Conservation (phyloP, 2,113 vertebrate species). For the Lichenostomus cassidix region DNA sequence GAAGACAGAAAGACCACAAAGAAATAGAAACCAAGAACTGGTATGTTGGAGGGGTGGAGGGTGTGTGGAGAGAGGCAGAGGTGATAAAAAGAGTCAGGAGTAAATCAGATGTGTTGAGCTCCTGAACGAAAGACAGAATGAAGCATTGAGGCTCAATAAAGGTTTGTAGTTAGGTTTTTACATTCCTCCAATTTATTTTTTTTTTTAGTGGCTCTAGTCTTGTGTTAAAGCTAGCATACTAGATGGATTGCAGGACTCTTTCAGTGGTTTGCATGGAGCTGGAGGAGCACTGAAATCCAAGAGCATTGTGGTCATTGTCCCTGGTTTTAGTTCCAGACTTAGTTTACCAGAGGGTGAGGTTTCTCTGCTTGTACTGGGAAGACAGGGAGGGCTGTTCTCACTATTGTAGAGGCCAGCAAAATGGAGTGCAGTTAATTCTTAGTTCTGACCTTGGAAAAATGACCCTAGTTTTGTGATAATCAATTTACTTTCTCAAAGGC, state of each 20-base stretch:
- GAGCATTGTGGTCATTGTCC: accelerated
- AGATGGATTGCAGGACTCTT: not conserved
- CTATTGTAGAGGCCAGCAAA: not conserved
- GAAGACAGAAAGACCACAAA: not conserved
- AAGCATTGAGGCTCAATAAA: not conserved
- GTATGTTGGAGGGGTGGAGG: not conserved
- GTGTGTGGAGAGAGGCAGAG: too few relatives aligned
- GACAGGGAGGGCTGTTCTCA: not conserved
- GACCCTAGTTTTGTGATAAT: not conserved
- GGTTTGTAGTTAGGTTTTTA: not conserved
- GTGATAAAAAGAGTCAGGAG: not conserved
- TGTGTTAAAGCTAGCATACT: not conserved
- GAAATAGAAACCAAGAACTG: not conserved
- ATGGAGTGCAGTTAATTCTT: not conserved
- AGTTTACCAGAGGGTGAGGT: not conserved
- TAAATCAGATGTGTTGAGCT: not conserved
- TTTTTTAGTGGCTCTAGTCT: not conserved
- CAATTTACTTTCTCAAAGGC: not conserved
- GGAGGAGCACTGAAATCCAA: not conserved
- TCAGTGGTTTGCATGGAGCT: not conserved
- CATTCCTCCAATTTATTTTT: not conserved
- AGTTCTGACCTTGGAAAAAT: not conserved
- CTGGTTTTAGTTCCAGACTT: not conserved
- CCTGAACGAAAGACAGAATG: not conserved
- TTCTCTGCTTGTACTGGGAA: not conserved